Conservation (phyloP, 2,797 vertebrate genomes). For the Acropternis orthonyx region DNA sequence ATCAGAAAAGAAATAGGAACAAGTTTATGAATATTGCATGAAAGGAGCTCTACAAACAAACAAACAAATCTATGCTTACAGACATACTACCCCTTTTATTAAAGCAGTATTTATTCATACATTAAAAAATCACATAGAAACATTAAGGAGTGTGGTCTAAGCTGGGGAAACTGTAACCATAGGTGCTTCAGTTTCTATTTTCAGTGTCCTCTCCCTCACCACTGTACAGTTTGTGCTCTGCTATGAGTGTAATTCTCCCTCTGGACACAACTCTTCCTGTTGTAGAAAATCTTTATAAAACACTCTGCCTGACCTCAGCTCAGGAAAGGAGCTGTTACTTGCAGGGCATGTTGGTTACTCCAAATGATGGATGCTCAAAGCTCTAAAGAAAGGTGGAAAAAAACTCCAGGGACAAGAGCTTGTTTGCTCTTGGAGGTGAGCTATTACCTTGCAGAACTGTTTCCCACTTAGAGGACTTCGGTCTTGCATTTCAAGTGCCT, state of each 20-base stretch:
- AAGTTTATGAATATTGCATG: slow-evolving; percentile 46
- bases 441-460: background rate
- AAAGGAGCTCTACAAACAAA: slow-evolving; percentile 29
- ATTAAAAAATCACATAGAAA: slow-evolving; percentile 16
- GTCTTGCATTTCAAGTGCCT: background rate
- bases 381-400: background rate
- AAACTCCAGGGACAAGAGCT: background rate
- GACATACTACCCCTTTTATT: background rate
- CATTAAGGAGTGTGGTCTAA: background rate
- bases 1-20: slow-evolving; percentile 14
- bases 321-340: background rate
- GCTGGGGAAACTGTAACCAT: background rate
- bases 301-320: background rate
- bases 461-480: background rate
- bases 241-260: background rate
- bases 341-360: accelerated
- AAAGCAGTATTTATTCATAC: slow-evolving; percentile 14
- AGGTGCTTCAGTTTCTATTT: background rate
- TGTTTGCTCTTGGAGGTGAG: background rate
- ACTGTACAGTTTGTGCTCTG: background rate
- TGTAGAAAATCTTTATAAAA: background rate
- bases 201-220: background rate
- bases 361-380: background rate
- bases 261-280: accelerated
- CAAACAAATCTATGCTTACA: background rate